Conservation (phyloP, 2,113 vertebrate genomes). For the Ochotona princeps region DNA sequence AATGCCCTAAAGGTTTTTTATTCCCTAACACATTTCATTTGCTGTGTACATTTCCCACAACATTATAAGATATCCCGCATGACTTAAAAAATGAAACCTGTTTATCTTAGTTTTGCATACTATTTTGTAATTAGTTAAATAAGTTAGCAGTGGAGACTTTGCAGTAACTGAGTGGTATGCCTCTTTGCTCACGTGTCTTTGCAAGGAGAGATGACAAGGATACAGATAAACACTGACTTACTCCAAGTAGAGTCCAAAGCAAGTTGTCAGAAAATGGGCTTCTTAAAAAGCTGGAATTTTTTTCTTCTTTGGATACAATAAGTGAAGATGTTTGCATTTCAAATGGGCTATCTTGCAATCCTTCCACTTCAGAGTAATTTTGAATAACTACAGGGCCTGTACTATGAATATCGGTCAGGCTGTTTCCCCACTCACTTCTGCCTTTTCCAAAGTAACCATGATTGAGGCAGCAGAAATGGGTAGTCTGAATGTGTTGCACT, state of each 20-base stretch:
- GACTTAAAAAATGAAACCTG: background rate
- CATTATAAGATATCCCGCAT: background rate
- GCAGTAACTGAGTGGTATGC: background rate
- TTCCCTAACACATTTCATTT: too few species aligned
- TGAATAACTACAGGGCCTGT: background rate
- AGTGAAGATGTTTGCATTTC: background rate
- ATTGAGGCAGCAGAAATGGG: fast-evolving
- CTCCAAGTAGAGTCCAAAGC: background rate
- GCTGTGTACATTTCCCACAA: background rate
- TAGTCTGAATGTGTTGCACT: background rate
- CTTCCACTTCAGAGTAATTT: background rate
- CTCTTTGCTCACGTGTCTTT: background rate
- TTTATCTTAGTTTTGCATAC: background rate
- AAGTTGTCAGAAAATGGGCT: background rate
- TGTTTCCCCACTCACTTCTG: background rate
- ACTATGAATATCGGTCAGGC: background rate
- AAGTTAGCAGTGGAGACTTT: background rate
- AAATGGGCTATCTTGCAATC: background rate
- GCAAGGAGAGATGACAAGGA: background rate
- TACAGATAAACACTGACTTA: background rate
- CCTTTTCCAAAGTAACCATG: background rate
- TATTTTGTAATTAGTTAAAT: background rate
- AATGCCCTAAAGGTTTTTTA: background rate
- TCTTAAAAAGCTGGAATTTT: too few species aligned
- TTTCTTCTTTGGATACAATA: background rate